Percentiles rank a stretch among this genome's conserved stretches.
Conservation (phyloP, 1,140 invertebrate genomes). For the Limonius californicus region DNA sequence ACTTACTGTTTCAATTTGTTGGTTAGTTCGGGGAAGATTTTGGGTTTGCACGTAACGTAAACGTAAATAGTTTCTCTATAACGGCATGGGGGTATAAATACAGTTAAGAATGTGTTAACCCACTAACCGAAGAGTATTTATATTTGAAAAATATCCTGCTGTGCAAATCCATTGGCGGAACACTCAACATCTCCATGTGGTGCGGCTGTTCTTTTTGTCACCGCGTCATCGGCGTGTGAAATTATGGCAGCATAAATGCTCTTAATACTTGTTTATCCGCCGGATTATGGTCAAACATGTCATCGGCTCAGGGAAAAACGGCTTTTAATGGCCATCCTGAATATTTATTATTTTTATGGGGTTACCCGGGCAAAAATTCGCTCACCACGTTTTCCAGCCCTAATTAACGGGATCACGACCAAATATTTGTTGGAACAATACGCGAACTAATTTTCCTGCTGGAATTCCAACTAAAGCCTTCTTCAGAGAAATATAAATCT, state of each 20-base stretch:
- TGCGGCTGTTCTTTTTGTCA: constrained; percentile 5
- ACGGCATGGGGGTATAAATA: too few species aligned
- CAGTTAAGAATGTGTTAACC: not conserved
- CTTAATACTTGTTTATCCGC: constrained; percentile 7
- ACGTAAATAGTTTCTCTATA: too few species aligned
- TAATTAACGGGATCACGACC: too few species aligned
- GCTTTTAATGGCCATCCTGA: not conserved
- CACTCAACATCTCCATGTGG: constrained; percentile 1
- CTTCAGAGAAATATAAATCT: too few species aligned
- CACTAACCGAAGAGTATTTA: not conserved
- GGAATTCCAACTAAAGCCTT: too few species aligned
- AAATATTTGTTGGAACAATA: too few species aligned
- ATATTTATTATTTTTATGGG: not conserved
- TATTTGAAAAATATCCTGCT: not conserved
- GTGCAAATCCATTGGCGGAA: constrained; percentile 2
- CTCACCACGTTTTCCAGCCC: too few species aligned
- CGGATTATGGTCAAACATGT: constrained; percentile 6
- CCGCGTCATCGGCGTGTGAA: constrained; percentile 3
- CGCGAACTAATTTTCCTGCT: too few species aligned
- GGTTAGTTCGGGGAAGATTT: too few species aligned
- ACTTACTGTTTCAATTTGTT: too few species aligned
- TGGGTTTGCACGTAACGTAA: too few species aligned
- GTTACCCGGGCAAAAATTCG: not conserved
- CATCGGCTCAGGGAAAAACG: not conserved
- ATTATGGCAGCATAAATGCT: constrained; percentile 5